These are phyloP conservation scores for Holacanthella duospinosa DNA, from an alignment of 2,888 invertebrate species.

Conservation along the genomic window DNA sequence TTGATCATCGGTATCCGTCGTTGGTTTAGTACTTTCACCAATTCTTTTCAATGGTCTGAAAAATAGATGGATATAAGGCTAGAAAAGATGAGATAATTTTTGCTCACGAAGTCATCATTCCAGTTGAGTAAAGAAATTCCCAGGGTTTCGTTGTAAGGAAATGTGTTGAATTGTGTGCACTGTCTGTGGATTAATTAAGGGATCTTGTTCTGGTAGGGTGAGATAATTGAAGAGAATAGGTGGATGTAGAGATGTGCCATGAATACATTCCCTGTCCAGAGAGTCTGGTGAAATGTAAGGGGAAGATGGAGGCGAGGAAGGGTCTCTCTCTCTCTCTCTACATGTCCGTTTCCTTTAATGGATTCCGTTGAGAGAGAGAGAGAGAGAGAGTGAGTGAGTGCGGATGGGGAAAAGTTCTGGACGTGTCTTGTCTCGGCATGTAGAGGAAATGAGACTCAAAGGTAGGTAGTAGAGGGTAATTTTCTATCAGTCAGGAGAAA, in stretches of 20 bases:
- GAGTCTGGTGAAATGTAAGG: not conserved
- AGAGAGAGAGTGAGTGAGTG: constrained; percentile 17
- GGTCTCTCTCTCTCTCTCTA: constrained; percentile 26
- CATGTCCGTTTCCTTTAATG: constrained; percentile 36
- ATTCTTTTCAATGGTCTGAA: too few species aligned
- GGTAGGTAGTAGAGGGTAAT: not conserved
- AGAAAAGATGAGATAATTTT: too few species aligned
- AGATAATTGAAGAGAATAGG: constrained; percentile 38
- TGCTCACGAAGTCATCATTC: too few species aligned
- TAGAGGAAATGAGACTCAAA: not conserved
- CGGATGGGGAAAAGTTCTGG: not conserved
- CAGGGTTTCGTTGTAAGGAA: too few species aligned
- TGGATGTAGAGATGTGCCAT: constrained; percentile 33
- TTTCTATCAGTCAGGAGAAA: not conserved
- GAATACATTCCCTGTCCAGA: constrained; percentile 22
- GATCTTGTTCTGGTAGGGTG: constrained; percentile 14
- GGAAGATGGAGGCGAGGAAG: not conserved
- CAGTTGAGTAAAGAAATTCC: too few species aligned
- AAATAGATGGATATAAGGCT: too few species aligned
- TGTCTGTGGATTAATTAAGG: not conserved
- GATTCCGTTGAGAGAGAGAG: constrained; percentile 37
- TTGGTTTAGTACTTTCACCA: too few species aligned
- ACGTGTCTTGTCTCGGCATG: too few species aligned
- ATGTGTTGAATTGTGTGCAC: too few species aligned
- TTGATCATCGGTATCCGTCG: too few species aligned